Percentiles rank a stretch among this genome's conserved stretches.
Conservation (phyloP, 1,140 invertebrate species). For the Nylanderia fulva region DNA sequence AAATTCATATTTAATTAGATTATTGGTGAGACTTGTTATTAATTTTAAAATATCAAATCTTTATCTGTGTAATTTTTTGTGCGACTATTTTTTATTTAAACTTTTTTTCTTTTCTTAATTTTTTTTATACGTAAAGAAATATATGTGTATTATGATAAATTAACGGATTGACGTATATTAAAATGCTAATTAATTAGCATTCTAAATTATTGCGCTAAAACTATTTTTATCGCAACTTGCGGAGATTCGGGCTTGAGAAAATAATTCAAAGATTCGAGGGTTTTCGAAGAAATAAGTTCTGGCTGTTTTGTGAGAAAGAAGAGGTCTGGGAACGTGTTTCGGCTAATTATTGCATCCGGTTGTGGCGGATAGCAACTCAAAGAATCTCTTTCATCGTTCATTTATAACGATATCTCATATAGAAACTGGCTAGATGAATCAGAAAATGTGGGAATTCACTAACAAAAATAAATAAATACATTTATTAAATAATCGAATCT, state of each 20-base stretch:
- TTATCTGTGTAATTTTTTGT: background rate
- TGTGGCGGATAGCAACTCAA: background rate
- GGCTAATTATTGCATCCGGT: slow-evolving; percentile 10
- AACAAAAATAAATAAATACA: background rate
- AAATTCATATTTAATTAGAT: background rate
- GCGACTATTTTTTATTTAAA: background rate
- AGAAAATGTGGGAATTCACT: background rate
- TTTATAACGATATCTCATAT: background rate
- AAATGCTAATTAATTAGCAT: background rate
- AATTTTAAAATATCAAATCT: background rate
- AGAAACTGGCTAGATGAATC: background rate
- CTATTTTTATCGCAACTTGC: background rate
- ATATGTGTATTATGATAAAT: background rate
- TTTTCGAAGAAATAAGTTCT: background rate
- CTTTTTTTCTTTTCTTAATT: background rate
- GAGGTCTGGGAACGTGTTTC: background rate
- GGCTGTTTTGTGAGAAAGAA: background rate
- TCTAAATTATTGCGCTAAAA: background rate
- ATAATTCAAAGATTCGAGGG: background rate
- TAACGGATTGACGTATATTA: background rate
- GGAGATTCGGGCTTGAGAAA: background rate
- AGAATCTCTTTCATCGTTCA: slow-evolving; percentile 28
- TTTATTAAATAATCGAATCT: background rate
- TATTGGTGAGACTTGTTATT: background rate
- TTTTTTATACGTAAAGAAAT: background rate